Percentiles rank a stretch among this genome's conserved stretches.
Conservation (phyloP, 2,113 vertebrate genomes). For the Cettia cetti region DNA sequence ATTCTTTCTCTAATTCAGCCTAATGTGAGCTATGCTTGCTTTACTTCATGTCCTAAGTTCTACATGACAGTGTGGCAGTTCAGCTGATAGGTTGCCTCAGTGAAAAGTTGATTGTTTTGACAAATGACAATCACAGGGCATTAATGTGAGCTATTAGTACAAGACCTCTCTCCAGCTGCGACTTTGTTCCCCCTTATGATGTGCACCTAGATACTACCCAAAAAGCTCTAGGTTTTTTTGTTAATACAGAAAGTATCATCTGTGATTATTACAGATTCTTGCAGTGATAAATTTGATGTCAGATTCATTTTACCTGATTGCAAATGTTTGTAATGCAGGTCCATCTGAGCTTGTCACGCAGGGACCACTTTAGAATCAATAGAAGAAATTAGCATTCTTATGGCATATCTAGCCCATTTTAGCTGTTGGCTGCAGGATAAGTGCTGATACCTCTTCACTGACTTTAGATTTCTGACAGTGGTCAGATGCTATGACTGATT, state of each 20-base stretch:
- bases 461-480: neutral
- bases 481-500: neutral
- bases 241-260: neutral
- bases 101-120: neutral
- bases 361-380: neutral
- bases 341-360: neutral
- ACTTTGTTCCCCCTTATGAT: neutral
- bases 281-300: neutral
- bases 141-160: neutral
- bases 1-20: neutral
- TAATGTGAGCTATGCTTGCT: neutral
- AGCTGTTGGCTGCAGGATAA: neutral
- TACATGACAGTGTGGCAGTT: neutral
- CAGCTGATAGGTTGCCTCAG: neutral
- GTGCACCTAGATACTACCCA: neutral
- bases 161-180: neutral
- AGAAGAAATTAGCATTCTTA: neutral
- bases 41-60: neutral
- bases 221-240: rapidly evolving
- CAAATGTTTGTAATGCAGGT: neutral
- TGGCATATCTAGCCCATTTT: neutral
- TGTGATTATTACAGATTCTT: neutral
- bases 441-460: neutral
- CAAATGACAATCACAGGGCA: neutral
- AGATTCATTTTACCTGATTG: neutral